Conservation (phyloP, 2,888 invertebrate species). For the Parnassius smintheus region DNA sequence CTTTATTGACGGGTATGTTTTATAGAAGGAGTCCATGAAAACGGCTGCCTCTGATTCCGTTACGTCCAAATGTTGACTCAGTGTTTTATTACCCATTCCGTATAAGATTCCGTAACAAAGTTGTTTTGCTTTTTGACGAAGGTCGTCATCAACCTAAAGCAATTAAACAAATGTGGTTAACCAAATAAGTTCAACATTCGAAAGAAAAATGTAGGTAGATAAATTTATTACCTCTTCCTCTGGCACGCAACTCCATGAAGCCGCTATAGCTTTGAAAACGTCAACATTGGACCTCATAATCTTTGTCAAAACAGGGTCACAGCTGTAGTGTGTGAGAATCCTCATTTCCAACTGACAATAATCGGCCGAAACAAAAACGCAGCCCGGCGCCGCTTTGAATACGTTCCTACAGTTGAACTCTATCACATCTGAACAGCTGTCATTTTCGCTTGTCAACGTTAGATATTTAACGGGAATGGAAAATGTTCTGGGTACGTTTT, state of each 20-base stretch:
- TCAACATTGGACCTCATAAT: slow-evolving; percentile 87
- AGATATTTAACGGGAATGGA: slow-evolving; percentile 70
- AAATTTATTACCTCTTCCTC: slow-evolving; percentile 77
- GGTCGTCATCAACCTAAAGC: slow-evolving; percentile 85
- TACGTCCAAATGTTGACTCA: slow-evolving; percentile 90
- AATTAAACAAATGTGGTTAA: slow-evolving; percentile 1
- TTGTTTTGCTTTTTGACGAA: slow-evolving; percentile 94
- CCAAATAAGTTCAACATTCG: neutral
- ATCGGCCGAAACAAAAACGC: slow-evolving; percentile 92
- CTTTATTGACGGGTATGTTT: slow-evolving; percentile 86
- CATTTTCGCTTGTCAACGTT: slow-evolving; percentile 36
- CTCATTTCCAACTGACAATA: slow-evolving; percentile 98
- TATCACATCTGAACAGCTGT: slow-evolving; percentile 48
- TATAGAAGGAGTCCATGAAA: slow-evolving; percentile 91
- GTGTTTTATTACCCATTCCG: slow-evolving; percentile 93
- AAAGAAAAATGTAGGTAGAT: slow-evolving; percentile 28
- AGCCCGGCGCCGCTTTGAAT: slow-evolving; percentile 82
- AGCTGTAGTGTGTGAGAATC: slow-evolving; percentile 93
- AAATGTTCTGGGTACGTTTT: slow-evolving; percentile 95
- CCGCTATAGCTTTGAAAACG: slow-evolving; percentile 92
- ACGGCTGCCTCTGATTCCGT: slow-evolving; percentile 88
- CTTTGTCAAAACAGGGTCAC: slow-evolving; percentile 85
- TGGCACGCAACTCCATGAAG: slow-evolving; percentile 88
- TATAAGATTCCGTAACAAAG: slow-evolving; percentile 98
- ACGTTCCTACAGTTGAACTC: slow-evolving; percentile 85